A percentile compares a stretch with the other conserved stretches of the same genome.
Conservation (phyloP, 2,888 invertebrate species). For the Cecidostiba fungosa region DNA sequence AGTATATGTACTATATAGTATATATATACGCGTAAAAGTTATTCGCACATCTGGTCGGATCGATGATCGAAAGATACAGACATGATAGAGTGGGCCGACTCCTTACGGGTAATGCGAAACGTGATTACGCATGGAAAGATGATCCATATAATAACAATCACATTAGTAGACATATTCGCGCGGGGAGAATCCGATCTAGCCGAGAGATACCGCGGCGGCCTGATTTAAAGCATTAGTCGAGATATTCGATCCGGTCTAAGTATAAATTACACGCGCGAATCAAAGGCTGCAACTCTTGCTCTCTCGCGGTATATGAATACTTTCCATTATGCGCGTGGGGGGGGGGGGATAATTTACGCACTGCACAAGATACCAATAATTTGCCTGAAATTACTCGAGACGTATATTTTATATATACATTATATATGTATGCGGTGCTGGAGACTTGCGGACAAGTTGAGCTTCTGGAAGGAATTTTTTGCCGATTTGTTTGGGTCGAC, state of each 20-base stretch:
- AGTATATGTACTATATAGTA: background rate
- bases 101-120: slow-evolving; percentile 55
- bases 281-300: slow-evolving; percentile 12
- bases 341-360: slow-evolving; percentile 7
- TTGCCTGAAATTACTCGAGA: background rate
- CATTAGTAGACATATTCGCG: slow-evolving; percentile 73
- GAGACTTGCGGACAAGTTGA: background rate
- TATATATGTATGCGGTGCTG: background rate
- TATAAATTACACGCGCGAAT: slow-evolving; percentile 43
- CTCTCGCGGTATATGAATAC: background rate
- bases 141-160: slow-evolving; percentile 75
- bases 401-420: background rate
- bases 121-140: slow-evolving; percentile 59
- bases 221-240: slow-evolving; percentile 52
- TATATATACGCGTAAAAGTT: slow-evolving; percentile 18
- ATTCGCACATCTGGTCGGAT: slow-evolving; percentile 55
- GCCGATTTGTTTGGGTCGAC: slow-evolving; percentile 64
- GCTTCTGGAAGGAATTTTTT: slow-evolving; percentile 32
- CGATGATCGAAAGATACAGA: slow-evolving; percentile 59
- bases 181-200: slow-evolving; percentile 71
- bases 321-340: background rate
- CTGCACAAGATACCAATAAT: background rate
- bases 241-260: slow-evolving; percentile 21
- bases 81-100: slow-evolving; percentile 48
- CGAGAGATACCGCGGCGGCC: slow-evolving; percentile 56